Conservation (phyloP, 1,140 invertebrate genomes). For the Brachionus sp. region DNA sequence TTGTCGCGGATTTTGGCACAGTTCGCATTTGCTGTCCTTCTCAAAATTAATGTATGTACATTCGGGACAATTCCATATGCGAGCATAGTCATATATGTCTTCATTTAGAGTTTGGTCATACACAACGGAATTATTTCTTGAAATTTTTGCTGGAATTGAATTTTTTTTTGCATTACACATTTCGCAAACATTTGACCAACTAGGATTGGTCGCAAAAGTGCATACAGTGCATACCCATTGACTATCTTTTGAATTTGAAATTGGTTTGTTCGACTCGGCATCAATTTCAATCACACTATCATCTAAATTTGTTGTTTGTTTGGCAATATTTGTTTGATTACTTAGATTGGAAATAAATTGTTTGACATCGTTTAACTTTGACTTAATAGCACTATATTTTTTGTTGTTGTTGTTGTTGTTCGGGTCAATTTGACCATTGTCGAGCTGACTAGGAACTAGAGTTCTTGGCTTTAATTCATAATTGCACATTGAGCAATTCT, state of each 20-base stretch:
- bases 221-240: slow-evolving; percentile 5
- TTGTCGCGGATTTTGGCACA: background rate
- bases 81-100: slow-evolving; percentile 35
- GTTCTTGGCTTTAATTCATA: background rate
- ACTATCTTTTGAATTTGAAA: background rate
- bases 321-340: background rate
- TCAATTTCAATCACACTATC: slow-evolving; percentile 43
- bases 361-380: slow-evolving; percentile 30
- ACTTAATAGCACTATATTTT: background rate
- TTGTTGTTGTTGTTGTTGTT: slow-evolving; percentile 1
- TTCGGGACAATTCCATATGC: slow-evolving; percentile 20
- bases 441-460: background rate
- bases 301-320: slow-evolving; percentile 17
- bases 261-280: background rate
- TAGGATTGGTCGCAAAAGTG: slow-evolving; percentile 16
- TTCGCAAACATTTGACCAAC: background rate
- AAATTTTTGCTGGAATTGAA: background rate
- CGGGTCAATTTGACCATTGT: background rate
- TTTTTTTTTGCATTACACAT: background rate
- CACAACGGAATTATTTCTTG: background rate
- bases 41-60: slow-evolving; percentile 40
- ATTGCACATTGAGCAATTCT: slow-evolving; percentile 5
- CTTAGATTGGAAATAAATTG: background rate
- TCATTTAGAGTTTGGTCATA: slow-evolving; percentile 5
- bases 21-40: background rate